These are phyloP conservation scores for Ictalurus punctatus DNA, from an alignment of 2,113 vertebrate species.

Conservation along the genomic window DNA sequence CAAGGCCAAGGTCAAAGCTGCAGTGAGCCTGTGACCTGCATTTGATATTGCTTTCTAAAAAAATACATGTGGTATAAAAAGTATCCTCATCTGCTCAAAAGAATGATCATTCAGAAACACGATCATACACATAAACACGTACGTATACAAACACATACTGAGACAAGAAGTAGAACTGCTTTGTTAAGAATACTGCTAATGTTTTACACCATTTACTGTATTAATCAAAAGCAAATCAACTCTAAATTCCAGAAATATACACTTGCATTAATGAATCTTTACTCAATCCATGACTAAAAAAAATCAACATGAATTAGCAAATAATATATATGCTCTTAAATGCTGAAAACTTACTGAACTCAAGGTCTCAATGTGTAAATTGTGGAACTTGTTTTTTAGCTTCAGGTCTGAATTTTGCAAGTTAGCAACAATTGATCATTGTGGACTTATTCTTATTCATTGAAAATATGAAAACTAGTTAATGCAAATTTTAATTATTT, in stretches of 20 bases:
- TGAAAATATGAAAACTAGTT: not conserved
- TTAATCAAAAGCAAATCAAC: not conserved
- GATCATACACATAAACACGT: not conserved
- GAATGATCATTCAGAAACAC: not conserved
- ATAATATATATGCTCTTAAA: not conserved
- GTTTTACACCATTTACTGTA: not conserved
- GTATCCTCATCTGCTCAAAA: not conserved
- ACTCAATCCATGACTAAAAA: not conserved
- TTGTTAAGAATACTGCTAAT: not conserved
- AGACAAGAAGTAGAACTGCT: not conserved
- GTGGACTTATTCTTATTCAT: not conserved
- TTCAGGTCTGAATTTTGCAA: not conserved
- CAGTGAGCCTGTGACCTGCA: not conserved
- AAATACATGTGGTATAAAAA: not conserved
- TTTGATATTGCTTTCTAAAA: not conserved
- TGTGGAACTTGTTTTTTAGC: not conserved
- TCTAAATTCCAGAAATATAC: not conserved
- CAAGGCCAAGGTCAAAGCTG: slow-evolving; percentile 3
- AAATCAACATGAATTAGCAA: not conserved
- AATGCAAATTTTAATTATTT: not conserved
- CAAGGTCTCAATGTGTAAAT: too few relatives aligned
- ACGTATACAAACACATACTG: not conserved
- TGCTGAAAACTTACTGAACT: not conserved
- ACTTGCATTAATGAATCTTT: not conserved
- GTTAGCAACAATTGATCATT: too few relatives aligned